A percentile compares a stretch with the other conserved stretches of the same genome.
Conservation (phyloP, 1,140 invertebrate genomes). For the Magallana angulata region DNA sequence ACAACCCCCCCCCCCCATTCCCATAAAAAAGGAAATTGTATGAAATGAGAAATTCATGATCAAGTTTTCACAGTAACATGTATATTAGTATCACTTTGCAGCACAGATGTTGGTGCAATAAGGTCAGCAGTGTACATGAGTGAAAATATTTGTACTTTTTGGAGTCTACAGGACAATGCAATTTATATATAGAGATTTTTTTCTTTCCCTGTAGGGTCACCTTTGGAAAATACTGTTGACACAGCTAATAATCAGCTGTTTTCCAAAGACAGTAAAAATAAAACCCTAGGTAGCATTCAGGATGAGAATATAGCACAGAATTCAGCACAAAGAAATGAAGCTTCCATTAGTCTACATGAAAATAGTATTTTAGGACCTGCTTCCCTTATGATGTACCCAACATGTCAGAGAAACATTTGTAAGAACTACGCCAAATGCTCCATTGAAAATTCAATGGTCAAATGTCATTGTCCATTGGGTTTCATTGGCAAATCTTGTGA, state of each 20-base stretch:
- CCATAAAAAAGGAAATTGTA: too few species aligned
- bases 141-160: too few species aligned
- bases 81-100: too few species aligned
- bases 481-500: slow-evolving; percentile 67
- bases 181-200: neutral
- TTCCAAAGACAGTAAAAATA: neutral
- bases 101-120: too few species aligned
- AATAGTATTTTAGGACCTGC: neutral
- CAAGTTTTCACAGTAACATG: too few species aligned
- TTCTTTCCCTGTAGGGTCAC: neutral
- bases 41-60: too few species aligned
- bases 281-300: neutral
- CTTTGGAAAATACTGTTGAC: neutral
- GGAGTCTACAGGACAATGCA: neutral
- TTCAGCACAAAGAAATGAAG: neutral
- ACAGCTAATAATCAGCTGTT: neutral
- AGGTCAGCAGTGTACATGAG: too few species aligned
- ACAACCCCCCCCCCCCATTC: too few species aligned
- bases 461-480: slow-evolving; percentile 71
- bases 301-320: neutral
- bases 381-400: slow-evolving; percentile 67
- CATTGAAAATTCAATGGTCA: slow-evolving; percentile 50
- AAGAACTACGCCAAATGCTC: slow-evolving; percentile 71
- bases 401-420: slow-evolving; percentile 72
- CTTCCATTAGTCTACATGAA: neutral